Percentiles rank a stretch among this genome's conserved stretches.
Conservation (phyloP, 2,888 invertebrate genomes). For the Cephus sareptanus region DNA sequence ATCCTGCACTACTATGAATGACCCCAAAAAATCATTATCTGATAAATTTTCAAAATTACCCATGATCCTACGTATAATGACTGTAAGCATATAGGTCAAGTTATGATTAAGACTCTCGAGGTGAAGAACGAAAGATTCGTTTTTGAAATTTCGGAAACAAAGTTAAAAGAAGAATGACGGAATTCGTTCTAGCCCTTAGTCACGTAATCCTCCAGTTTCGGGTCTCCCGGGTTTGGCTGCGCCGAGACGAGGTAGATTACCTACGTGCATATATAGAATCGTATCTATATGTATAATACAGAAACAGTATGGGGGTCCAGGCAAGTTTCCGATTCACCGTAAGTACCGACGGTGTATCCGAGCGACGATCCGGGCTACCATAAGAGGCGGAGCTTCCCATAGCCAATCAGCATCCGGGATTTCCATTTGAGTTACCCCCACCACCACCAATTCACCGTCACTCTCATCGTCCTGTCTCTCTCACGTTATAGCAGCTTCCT, state of each 20-base stretch:
- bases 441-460: not conserved
- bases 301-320: constrained; percentile 1
- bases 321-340: constrained; percentile 5
- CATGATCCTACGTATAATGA: not conserved
- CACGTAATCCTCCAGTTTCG: constrained; percentile 33
- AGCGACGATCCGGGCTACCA: constrained; percentile 28
- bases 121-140: not conserved
- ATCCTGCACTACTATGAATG: not conserved
- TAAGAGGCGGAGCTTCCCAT: constrained; percentile 55
- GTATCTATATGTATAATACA: not conserved
- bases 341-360: constrained; percentile 19
- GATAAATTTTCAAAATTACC: not conserved
- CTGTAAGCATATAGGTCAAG: not conserved
- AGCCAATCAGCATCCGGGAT: constrained; percentile 56
- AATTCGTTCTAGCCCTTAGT: constrained; percentile 30
- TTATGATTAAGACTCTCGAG: not conserved
- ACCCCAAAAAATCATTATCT: not conserved
- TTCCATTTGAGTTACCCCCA: constrained; percentile 27
- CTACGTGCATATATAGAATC: not conserved
- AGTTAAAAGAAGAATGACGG: constrained; percentile 6
- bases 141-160: not conserved
- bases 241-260: not conserved
- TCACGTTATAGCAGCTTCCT: constrained; percentile 12
- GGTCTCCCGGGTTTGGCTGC: constrained; percentile 7
- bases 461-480: constrained; percentile 2